Percentiles rank a stretch among this genome's conserved stretches.
Conservation (phyloP, 2,797 vertebrate species). For the Tiaroga cobitis region DNA sequence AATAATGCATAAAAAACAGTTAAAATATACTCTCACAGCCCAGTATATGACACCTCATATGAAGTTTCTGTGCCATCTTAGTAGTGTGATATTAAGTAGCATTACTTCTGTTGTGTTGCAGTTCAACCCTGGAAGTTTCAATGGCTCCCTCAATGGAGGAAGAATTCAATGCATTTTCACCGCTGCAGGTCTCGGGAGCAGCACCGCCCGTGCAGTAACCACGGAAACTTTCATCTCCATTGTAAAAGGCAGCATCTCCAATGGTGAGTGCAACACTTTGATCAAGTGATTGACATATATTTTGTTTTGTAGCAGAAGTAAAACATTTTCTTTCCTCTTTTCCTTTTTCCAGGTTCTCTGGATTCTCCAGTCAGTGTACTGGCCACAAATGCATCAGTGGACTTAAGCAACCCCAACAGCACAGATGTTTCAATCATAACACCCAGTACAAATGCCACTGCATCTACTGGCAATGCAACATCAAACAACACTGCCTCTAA, state of each 20-base stretch:
- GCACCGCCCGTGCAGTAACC: not conserved
- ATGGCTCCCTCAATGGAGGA: not conserved
- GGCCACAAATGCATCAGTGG: not conserved
- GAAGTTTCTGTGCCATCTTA: not conserved
- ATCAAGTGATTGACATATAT: not conserved
- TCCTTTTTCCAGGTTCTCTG: not conserved
- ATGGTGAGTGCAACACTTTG: not conserved
- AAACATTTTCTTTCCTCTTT: not conserved
- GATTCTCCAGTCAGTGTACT: not conserved
- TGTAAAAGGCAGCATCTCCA: not conserved
- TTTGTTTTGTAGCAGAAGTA: not conserved
- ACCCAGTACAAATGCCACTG: not conserved
- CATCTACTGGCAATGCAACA: not conserved
- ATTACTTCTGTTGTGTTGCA: not conserved
- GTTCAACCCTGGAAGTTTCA: not conserved
- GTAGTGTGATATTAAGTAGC: too few relatives aligned
- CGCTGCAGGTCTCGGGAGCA: not conserved
- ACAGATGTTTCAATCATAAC: not conserved
- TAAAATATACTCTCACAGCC: not conserved
- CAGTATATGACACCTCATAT: not conserved
- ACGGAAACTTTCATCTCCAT: not conserved
- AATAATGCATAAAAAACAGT: not conserved
- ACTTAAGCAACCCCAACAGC: conserved; percentile 16
- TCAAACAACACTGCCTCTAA: not conserved
- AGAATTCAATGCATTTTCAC: conserved; percentile 17